phyloP scores from a whole-genome alignment of 2,797 vertebrate species.

The Lepus townsendii region DNA sequence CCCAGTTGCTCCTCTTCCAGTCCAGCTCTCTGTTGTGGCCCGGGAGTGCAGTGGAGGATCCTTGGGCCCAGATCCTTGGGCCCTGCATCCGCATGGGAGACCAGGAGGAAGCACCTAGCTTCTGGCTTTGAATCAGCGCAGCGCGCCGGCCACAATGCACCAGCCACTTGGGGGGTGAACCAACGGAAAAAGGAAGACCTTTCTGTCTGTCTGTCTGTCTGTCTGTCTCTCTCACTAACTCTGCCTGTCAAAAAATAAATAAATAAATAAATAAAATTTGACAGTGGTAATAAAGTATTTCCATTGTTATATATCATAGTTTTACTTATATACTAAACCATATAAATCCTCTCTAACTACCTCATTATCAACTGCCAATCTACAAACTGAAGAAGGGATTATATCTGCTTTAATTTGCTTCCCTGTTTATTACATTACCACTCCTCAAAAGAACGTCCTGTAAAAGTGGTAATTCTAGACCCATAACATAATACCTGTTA shows the following conservation, averaged over 20 bases:
- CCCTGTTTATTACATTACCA: neutral
- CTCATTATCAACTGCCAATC: slow-evolving; percentile 36
- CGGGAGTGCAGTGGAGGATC: too few relatives aligned
- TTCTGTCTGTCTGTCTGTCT: too few relatives aligned
- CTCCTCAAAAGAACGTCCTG: neutral
- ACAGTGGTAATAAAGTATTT: slow-evolving; percentile 35
- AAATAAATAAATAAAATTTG: slow-evolving; percentile 33
- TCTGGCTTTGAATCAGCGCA: too few relatives aligned
- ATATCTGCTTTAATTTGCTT: slow-evolving; percentile 50
- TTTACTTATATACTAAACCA: neutral
- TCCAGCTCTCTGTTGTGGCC: too few relatives aligned
- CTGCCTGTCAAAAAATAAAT: neutral
- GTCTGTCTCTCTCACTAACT: too few relatives aligned
- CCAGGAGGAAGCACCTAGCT: too few relatives aligned
- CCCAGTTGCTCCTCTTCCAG: too few relatives aligned
- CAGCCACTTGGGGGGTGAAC: too few relatives aligned
- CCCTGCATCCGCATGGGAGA: too few relatives aligned
- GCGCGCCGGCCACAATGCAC: too few relatives aligned
- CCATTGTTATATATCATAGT: neutral
- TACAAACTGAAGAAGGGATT: slow-evolving; percentile 38
- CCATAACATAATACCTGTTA: neutral
- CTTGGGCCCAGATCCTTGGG: too few relatives aligned
- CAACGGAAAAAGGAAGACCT: too few relatives aligned
- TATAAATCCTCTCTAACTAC: slow-evolving; percentile 33
- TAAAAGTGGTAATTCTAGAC: slow-evolving; percentile 11